phyloP scores from a whole-genome alignment of 2,797 vertebrate genomes.

The Rhynchotus rufescens region DNA sequence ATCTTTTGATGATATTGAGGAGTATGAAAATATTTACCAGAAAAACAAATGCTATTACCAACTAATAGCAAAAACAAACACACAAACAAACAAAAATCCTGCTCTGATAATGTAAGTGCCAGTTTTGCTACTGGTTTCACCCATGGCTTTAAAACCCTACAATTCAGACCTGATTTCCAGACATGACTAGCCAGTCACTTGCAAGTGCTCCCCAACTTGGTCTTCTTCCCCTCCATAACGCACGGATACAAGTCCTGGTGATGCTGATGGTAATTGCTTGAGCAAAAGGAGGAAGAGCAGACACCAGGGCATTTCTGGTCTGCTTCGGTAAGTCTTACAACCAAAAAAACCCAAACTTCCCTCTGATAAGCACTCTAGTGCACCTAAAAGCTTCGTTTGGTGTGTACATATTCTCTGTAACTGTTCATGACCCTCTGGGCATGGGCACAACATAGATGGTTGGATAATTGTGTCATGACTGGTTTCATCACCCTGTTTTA shows the following conservation, averaged over 20 bases:
- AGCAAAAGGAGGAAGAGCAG: neutral
- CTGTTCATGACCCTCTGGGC: neutral
- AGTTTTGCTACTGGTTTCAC: neutral
- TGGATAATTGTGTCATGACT: constrained; percentile 91
- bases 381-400: neutral
- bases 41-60: neutral
- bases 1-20: neutral
- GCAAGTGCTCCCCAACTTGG: neutral
- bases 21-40: neutral
- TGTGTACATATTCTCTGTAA: neutral
- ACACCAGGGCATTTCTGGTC: neutral
- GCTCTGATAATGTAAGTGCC: neutral
- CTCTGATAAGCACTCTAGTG: neutral
- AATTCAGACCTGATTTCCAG: neutral
- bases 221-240: neutral
- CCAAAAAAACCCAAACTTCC: neutral
- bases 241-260: neutral
- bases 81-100: neutral
- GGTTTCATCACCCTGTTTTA: constrained; percentile 86
- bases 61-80: neutral
- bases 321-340: neutral
- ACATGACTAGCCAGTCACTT: neutral
- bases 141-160: neutral
- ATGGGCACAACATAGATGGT: constrained; percentile 71
- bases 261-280: neutral